Conservation (phyloP, 2,797 vertebrate genomes). For the Acanthurus tractus region DNA sequence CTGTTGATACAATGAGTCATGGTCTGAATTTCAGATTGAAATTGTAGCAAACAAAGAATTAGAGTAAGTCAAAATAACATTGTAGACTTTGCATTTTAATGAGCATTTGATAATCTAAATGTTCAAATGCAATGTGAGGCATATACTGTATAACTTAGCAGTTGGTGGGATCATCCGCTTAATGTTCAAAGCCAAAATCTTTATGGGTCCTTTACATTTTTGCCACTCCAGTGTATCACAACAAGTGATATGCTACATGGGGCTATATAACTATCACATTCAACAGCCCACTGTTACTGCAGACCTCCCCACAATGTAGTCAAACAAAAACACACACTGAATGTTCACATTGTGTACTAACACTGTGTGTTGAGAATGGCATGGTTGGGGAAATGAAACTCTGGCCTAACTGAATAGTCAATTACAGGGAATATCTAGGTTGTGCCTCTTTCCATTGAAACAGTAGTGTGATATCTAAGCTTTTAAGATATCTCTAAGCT, state of each 20-base stretch:
- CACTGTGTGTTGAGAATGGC: slow-evolving; percentile 27
- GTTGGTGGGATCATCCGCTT: not conserved
- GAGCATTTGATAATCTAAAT: not conserved
- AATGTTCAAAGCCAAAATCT: not conserved
- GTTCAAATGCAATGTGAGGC: not conserved
- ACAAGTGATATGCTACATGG: not conserved
- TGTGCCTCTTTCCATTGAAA: slow-evolving; percentile 55
- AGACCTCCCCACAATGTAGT: not conserved
- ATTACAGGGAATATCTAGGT: slow-evolving; percentile 74
- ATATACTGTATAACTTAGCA: not conserved
- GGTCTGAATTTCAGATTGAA: not conserved
- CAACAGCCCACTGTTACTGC: not conserved
- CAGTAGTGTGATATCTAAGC: slow-evolving; percentile 48
- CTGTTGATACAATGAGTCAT: not conserved
- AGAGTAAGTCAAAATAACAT: not conserved
- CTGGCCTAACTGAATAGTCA: slow-evolving; percentile 41
- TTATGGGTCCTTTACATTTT: not conserved
- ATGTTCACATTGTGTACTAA: slow-evolving; percentile 19
- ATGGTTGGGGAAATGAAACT: slow-evolving; percentile 60
- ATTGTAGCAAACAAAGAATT: not conserved
- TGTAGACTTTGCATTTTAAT: not conserved
- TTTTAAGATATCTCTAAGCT: slow-evolving; percentile 25
- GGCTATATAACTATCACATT: not conserved
- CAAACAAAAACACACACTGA: not conserved
- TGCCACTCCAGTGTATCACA: not conserved